These are phyloP conservation scores for Nylanderia fulva DNA, from an alignment of 1,140 invertebrate genomes.

Conservation along the genomic window DNA sequence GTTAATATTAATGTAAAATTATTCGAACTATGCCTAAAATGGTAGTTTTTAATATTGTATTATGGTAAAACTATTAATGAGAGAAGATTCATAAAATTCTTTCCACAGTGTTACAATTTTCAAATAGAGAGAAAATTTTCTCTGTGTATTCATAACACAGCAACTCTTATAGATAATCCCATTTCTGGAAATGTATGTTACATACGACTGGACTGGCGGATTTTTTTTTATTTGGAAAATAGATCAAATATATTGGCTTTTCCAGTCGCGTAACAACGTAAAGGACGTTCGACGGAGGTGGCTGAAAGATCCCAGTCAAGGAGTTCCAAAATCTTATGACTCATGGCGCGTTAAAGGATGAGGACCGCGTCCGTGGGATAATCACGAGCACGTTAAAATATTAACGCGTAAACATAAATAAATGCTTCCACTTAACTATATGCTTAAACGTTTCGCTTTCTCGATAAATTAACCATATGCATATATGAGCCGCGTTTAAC, in stretches of 20 bases:
- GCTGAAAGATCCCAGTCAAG: conserved; percentile 31
- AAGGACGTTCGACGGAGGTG: conserved; percentile 49
- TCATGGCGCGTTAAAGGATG: conserved; percentile 3
- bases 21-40: too few relatives aligned
- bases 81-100: too few relatives aligned
- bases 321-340: too few relatives aligned
- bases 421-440: not conserved
- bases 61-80: too few relatives aligned
- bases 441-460: not conserved
- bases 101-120: too few relatives aligned
- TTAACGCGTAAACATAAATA: conserved; percentile 42
- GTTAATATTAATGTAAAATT: too few relatives aligned
- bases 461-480: conserved; percentile 9
- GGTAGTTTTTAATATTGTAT: too few relatives aligned
- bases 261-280: conserved; percentile 15
- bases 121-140: too few relatives aligned
- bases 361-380: conserved; percentile 22
- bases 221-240: conserved; percentile 14
- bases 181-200: too few relatives aligned
- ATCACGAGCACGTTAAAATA: conserved; percentile 12
- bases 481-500: not conserved
- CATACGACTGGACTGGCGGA: not conserved
- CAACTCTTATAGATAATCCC: too few relatives aligned
- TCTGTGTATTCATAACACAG: too few relatives aligned
- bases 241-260: conserved; percentile 47